phyloP scores from a whole-genome alignment of 2,113 vertebrate species.

The Ramphastos sulfuratus region DNA sequence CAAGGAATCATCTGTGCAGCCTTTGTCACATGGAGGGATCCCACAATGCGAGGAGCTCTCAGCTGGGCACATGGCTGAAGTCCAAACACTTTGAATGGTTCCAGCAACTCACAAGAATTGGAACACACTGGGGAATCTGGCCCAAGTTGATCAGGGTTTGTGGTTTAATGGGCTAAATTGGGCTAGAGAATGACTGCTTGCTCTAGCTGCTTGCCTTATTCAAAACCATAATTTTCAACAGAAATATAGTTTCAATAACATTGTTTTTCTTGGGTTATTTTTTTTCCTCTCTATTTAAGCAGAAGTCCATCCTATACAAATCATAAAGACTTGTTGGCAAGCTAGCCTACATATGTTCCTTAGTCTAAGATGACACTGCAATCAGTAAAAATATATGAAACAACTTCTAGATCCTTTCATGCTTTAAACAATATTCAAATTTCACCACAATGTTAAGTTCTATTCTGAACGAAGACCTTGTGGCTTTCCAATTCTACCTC shows the following conservation, averaged over 20 bases:
- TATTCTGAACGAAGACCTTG: not conserved
- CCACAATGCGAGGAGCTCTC: conserved; percentile 13
- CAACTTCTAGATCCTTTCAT: not conserved
- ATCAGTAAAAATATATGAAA: not conserved
- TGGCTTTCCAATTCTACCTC: not conserved
- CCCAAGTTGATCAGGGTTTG: conserved; percentile 37
- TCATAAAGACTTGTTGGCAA: not conserved
- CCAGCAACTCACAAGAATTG: conserved; percentile 50
- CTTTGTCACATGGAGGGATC: conserved; percentile 22
- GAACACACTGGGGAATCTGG: conserved; percentile 31
- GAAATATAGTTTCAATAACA: not conserved
- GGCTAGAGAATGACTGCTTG: not conserved
- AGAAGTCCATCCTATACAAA: not conserved
- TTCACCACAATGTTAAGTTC: not conserved
- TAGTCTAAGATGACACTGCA: not conserved
- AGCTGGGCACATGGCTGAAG: conserved; percentile 33
- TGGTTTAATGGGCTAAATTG: conserved; percentile 51
- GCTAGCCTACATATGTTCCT: not conserved
- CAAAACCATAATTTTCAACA: conserved; percentile 1
- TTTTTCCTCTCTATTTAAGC: not conserved
- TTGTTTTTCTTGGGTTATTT: too few relatives aligned
- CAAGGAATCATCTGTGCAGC: conserved; percentile 38
- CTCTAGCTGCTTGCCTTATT: not conserved
- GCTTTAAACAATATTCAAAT: not conserved
- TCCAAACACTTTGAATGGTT: conserved; percentile 31